Percentiles rank a stretch among this genome's conserved stretches.
These are phyloP conservation scores for Cromileptes altivelis DNA, from an alignment of 2,113 vertebrate species.

Conservation along the genomic window DNA sequence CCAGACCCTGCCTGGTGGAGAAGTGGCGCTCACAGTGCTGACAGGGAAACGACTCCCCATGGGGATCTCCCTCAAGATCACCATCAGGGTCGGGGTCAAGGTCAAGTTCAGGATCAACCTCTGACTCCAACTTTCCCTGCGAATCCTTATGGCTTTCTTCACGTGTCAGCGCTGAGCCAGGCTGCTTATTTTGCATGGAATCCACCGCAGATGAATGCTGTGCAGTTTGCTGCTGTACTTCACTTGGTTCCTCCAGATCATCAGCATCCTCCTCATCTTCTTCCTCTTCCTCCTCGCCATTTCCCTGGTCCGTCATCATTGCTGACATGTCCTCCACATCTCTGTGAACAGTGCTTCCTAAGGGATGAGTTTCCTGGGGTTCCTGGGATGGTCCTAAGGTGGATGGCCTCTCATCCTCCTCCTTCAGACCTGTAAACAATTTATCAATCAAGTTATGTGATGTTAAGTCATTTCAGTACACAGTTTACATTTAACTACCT, in stretches of 20 bases:
- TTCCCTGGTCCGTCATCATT: conserved; percentile 57
- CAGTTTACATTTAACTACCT: not conserved
- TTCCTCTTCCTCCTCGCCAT: conserved; percentile 43
- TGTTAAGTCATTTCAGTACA: not conserved
- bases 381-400: conserved; percentile 82
- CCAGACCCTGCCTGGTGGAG: conserved; percentile 94
- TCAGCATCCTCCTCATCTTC: conserved; percentile 57
- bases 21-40: conserved; percentile 96
- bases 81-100: conserved; percentile 77
- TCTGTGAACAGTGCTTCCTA: conserved; percentile 62
- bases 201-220: conserved; percentile 53
- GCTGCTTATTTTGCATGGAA: conserved; percentile 71
- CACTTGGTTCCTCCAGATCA: conserved; percentile 51
- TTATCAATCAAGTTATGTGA: not conserved
- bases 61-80: conserved; percentile 87
- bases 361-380: conserved; percentile 82
- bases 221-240: conserved; percentile 54
- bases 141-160: conserved; percentile 63
- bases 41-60: conserved; percentile 89
- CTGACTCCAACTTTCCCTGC: conserved; percentile 58
- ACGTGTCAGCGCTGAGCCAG: conserved; percentile 22
- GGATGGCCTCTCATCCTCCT: conserved; percentile 84
- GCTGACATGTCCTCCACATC: conserved; percentile 71
- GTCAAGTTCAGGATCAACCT: conserved; percentile 82
- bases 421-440: conserved; percentile 76